Evolutionary conservation across 2,797 vertebrate species (phyloP), one percentile per base, ranked within the genome.

Genomic region (Petrocephalus schoutedeni): DNA sequence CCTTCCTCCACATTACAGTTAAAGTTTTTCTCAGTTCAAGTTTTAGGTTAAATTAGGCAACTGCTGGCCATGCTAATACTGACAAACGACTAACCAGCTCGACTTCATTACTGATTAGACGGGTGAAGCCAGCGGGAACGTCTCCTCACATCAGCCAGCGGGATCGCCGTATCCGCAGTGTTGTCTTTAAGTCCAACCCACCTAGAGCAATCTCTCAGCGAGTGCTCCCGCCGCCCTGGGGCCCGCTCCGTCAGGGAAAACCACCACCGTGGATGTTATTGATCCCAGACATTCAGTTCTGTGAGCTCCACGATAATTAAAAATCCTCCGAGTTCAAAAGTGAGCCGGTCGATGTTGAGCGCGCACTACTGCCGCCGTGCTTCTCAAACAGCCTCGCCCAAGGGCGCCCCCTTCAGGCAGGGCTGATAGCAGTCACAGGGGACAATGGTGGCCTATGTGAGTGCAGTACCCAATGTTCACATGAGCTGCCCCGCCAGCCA

Each of bases 241-340:
- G 8, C 8, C 1, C 45, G 56, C 32, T 57, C 41, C 28, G 23
- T 36, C 80, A 3, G 14, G 45, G 77, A 67, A 88, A 88, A 23
- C 19, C 32, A 21, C 21, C n/a, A 53, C n/a, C 41, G 9, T 58
- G 49, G 58, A 23, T 5, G 51, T 53, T 88, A 83, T 53, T 53
- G 45, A 83, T 83, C 49, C 23, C 80, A 14, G 21, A 23, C 49
- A 14, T 53, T 83, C n/a, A 9, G 80, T 28, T 45, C 41, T 53
- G 49, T 83, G 80, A 83, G 80, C 80, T 1, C 80, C 80, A 12
- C n/a, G 41, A 83, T 83, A 23, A 83, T 83, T 83, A 51, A 49
- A 53, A 83, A 83, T 83, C n/a, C 80, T 83, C n/a, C 4, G 49
- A 80, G 74, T 80, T 83, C 49, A 53, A 23, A 49, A 21, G 4